phyloP scores from a whole-genome alignment of 2,888 invertebrate genomes.

The Ornithoptera priamus region DNA sequence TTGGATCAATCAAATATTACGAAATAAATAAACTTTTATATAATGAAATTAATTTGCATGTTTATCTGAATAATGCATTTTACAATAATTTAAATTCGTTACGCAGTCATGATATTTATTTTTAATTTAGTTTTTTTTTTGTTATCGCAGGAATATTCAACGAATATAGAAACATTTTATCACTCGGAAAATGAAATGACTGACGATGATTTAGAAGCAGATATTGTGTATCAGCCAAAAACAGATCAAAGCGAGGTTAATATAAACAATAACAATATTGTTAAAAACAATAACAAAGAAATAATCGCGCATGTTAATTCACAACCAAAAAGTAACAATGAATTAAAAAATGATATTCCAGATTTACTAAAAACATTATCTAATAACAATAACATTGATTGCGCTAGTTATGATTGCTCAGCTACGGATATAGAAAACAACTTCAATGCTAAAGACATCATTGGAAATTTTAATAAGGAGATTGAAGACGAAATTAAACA shows the following conservation, averaged over 20 bases:
- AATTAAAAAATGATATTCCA: slow-evolving; percentile 60
- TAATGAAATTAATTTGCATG: too few relatives aligned
- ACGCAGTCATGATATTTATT: background rate
- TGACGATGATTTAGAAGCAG: slow-evolving; percentile 71
- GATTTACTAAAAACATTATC: slow-evolving; percentile 69
- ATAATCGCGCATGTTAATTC: slow-evolving; percentile 33
- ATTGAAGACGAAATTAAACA: slow-evolving; percentile 80
- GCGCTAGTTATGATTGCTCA: slow-evolving; percentile 48
- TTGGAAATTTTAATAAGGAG: slow-evolving; percentile 81
- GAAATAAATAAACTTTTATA: too few relatives aligned
- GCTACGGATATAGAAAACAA: slow-evolving; percentile 73
- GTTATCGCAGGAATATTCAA: slow-evolving; percentile 67
- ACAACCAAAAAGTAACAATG: slow-evolving; percentile 41
- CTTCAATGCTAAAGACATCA: slow-evolving; percentile 72
- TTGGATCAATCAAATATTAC: too few relatives aligned
- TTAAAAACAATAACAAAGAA: slow-evolving; percentile 40
- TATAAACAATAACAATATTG: slow-evolving; percentile 70
- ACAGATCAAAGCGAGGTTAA: slow-evolving; percentile 29
- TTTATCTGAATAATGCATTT: too few relatives aligned
- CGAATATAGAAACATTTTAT: slow-evolving; percentile 71
- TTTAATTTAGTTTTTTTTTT: background rate
- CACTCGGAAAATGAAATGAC: slow-evolving; percentile 78
- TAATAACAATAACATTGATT: slow-evolving; percentile 59
- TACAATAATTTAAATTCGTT: too few relatives aligned
- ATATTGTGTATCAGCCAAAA: slow-evolving; percentile 47